phyloP scores from a whole-genome alignment of 2,113 vertebrate genomes.

The Cairina moschata region DNA sequence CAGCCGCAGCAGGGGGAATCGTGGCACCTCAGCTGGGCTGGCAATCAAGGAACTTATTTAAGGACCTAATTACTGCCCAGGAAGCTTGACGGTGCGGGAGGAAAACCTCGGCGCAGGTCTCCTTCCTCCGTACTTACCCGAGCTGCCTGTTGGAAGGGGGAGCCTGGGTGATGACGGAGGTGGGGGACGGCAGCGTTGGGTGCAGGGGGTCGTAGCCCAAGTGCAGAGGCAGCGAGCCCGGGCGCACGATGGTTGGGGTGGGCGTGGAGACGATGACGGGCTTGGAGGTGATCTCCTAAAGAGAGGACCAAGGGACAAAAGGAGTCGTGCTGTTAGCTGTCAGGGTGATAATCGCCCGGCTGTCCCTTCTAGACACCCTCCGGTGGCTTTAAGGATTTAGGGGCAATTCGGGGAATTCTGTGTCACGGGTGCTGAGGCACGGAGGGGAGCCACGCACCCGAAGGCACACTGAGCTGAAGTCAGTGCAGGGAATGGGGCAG shows the following conservation, averaged over 20 bases:
- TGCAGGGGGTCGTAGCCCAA: constrained; percentile 91
- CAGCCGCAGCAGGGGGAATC: background rate
- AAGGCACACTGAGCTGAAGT: fast-evolving
- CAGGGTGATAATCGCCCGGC: fast-evolving
- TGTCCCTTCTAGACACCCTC: background rate
- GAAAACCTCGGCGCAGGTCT: fast-evolving
- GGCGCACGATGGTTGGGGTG: constrained; percentile 93
- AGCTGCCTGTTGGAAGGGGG: constrained; percentile 93
- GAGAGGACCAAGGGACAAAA: background rate
- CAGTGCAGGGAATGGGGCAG: background rate
- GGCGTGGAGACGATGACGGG: constrained; percentile 87
- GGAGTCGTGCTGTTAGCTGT: fast-evolving
- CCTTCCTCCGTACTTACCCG: constrained; percentile 81
- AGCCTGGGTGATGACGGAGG: constrained; percentile 96
- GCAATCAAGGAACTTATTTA: background rate
- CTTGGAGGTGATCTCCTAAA: constrained; percentile 81
- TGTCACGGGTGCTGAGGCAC: fast-evolving
- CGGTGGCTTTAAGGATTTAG: fast-evolving
- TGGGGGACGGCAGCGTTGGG: constrained; percentile 94
- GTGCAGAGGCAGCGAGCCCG: constrained; percentile 92
- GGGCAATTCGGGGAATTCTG: background rate
- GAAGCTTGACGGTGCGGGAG: background rate
- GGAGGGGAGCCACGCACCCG: fast-evolving
- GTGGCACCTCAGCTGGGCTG: background rate
- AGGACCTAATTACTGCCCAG: background rate